Evolutionary conservation across 2,888 invertebrate genomes (phyloP), one percentile per base, ranked within the genome.

Genomic region (Spatulosminthurus flaviceps): DNA sequence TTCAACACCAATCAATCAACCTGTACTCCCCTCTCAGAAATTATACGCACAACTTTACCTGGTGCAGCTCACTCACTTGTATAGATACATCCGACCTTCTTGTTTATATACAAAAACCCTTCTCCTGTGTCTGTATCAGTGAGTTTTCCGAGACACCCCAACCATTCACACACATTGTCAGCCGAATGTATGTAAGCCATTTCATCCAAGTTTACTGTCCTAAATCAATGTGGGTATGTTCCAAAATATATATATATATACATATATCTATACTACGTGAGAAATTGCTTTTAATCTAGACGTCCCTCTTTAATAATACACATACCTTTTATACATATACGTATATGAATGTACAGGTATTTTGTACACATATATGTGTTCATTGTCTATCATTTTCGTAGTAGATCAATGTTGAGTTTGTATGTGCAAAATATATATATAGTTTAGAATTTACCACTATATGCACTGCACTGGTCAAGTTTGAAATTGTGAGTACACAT

Each of bases 151-250:
- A 51, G 51, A 51, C 16, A 51, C 51, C 51, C n/a, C 51, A 51
- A n/a, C 51, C 51, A 51, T 51, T 51, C 51, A 51, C 51, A 51
- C 51, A 51, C 51, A 51, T 51, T 51, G 51, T 51, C n/a, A 51
- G 51, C 51, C 16, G 51, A 51, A 51, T 51, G 51, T 51, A 51
- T 51, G 51, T 51, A 51, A 51, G 51, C 51, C 51, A 51, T 51
- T 51, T 51, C 51, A 51, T 51, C 51, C 5, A 51, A 51, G 51
- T 51, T 51, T 51, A n/a, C 51, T 19, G n/a, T 51, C 51, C 19
- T 51, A 4, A 51, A 51, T 51, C 51, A 51, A 51, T 51, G 51
- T 51, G 4, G 51, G 2, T 2, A 2, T 51, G n/a, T n/a, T 2
- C 51, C 51, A 11, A 19, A 11, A 51, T 51, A 41, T 41, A 13